Evolutionary conservation across 2,888 invertebrate genomes (phyloP).

Genomic region (Teinopalpus imperialis): DNA sequence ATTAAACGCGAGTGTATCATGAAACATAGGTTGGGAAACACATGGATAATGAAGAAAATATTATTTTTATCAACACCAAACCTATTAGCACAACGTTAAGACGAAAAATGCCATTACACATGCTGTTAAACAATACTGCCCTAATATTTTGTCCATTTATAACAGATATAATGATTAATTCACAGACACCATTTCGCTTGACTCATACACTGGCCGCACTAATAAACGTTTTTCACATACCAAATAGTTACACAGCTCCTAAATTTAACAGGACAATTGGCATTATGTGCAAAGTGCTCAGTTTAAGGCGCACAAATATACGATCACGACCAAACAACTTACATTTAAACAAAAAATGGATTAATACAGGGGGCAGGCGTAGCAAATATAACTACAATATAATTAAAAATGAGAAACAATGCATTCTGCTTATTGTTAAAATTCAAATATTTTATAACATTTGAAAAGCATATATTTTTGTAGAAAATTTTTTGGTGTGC

Average conservation of each 20-base stretch:
- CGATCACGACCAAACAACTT: not conserved
- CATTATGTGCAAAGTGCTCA: constrained; percentile 34
- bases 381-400: not conserved
- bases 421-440: too few relatives aligned
- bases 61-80: too few relatives aligned
- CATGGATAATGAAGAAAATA: too few relatives aligned
- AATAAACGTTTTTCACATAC: constrained; percentile 24
- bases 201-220: constrained; percentile 14
- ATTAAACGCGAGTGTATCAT: too few relatives aligned
- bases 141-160: not conserved
- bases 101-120: constrained; percentile 1
- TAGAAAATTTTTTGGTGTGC: too few relatives aligned
- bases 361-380: not conserved
- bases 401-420: too few relatives aligned
- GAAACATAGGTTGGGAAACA: too few relatives aligned
- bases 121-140: constrained; percentile 14
- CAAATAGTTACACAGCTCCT: constrained; percentile 22
- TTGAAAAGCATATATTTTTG: too few relatives aligned
- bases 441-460: not conserved
- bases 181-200: constrained; percentile 19
- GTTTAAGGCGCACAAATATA: constrained; percentile 11
- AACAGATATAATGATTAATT: constrained; percentile 14
- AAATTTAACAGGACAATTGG: constrained; percentile 32
- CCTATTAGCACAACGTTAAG: too few relatives aligned
- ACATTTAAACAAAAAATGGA: constrained; percentile 10